These are phyloP conservation scores for Chionis minor DNA, from an alignment of 2,113 vertebrate genomes.

Conservation along the genomic window DNA sequence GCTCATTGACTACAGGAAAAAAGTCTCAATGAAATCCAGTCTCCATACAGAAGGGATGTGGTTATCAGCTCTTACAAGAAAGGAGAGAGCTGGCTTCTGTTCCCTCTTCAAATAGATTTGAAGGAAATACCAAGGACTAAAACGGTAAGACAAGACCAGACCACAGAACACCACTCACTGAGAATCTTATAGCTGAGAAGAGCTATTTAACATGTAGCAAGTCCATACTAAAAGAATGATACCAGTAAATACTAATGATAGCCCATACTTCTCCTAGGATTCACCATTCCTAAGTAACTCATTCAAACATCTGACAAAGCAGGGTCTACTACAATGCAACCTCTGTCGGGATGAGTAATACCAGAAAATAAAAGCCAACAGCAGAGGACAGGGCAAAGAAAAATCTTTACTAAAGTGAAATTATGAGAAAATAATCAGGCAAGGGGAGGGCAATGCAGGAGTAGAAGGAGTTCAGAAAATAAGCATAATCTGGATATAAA, in stretches of 20 bases:
- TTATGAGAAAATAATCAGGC: not conserved
- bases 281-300: not conserved
- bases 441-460: not conserved
- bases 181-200: not conserved
- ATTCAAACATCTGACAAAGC: not conserved
- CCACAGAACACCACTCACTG: not conserved
- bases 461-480: not conserved
- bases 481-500: not conserved
- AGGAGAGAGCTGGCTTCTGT: conserved; percentile 1
- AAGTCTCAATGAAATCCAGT: not conserved
- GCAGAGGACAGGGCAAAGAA: not conserved
- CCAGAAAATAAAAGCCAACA: not conserved
- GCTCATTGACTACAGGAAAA: not conserved
- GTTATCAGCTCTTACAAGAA: not conserved
- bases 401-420: not conserved
- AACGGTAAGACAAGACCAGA: not conserved
- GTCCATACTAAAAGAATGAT: not conserved
- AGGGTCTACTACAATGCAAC: not conserved
- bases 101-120: conserved; percentile 15
- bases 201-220: not conserved
- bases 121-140: conserved; percentile 20
- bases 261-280: not conserved
- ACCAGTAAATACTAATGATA: not conserved
- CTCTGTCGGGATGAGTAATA: not conserved
- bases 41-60: not conserved